These are phyloP conservation scores for Macrotis lagotis DNA, from an alignment of 2,113 vertebrate species.

Conservation along the genomic window DNA sequence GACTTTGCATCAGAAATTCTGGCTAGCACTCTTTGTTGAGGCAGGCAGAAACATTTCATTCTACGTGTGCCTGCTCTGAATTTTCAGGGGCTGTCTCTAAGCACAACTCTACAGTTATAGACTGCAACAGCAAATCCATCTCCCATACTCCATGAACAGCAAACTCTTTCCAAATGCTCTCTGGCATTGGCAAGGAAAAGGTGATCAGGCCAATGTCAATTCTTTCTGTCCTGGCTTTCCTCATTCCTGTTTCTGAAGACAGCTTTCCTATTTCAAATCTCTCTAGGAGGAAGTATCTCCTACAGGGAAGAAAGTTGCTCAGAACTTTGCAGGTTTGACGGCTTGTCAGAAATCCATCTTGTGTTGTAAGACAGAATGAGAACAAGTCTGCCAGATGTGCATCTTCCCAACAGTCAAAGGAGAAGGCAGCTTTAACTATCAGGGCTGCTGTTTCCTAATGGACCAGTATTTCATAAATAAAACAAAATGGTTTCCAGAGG, in stretches of 20 bases:
- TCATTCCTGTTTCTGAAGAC: slow-evolving; percentile 17
- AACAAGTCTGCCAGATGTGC: slow-evolving; percentile 68
- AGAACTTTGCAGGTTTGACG: slow-evolving; percentile 58
- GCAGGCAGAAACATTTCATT: neutral
- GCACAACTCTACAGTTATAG: neutral
- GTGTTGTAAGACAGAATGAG: slow-evolving; percentile 70
- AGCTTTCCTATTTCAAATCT: slow-evolving; percentile 51
- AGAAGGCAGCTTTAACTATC: slow-evolving; percentile 56
- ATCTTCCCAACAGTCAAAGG: slow-evolving; percentile 46
- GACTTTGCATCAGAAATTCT: slow-evolving; percentile 1
- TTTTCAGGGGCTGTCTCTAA: neutral
- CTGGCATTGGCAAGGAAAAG: slow-evolving; percentile 27
- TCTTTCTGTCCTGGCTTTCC: slow-evolving; percentile 23
- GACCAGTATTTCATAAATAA: slow-evolving; percentile 53
- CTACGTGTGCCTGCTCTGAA: neutral
- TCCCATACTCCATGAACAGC: neutral
- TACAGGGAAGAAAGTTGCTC: neutral
- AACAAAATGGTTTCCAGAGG: slow-evolving; percentile 39
- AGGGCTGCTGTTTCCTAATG: slow-evolving; percentile 49
- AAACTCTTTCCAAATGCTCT: slow-evolving; percentile 24
- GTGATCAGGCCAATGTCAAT: slow-evolving; percentile 47
- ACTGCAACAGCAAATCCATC: slow-evolving; percentile 15
- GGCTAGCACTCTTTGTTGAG: neutral
- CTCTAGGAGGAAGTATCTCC: neutral
- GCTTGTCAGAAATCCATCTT: slow-evolving; percentile 65